Percentiles rank a stretch among this genome's conserved stretches.
Evolutionary conservation across 2,113 vertebrate species (phyloP).

Genomic region (Ceyx melanurus): DNA sequence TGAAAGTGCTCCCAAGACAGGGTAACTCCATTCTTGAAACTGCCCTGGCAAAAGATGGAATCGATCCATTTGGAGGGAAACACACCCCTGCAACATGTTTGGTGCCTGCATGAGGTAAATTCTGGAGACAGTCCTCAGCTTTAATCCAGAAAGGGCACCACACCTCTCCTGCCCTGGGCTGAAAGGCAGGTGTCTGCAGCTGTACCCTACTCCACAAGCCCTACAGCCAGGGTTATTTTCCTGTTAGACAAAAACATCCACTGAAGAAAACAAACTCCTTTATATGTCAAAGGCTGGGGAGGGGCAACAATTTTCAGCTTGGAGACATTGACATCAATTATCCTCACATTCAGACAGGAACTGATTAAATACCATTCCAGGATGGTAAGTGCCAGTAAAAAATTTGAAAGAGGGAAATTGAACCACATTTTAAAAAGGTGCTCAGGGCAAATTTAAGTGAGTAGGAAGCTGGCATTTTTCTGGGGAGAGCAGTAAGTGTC

Average conservation of each 20-base stretch:
- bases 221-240: neutral
- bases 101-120: neutral
- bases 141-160: neutral
- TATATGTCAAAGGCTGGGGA: neutral
- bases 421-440: neutral
- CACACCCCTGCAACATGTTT: neutral
- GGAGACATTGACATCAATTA: neutral
- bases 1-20: neutral
- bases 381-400: slow-evolving; percentile 1
- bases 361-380: slow-evolving; percentile 20
- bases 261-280: slow-evolving; percentile 32
- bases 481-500: neutral
- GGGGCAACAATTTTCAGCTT: slow-evolving; percentile 3
- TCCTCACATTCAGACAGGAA: neutral
- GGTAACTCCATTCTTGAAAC: neutral
- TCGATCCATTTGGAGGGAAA: neutral
- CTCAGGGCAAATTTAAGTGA: slow-evolving; percentile 1
- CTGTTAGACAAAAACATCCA: neutral
- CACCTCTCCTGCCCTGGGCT: slow-evolving; percentile 15
- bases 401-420: neutral
- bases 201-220: neutral
- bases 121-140: neutral
- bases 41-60: neutral
- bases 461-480: neutral
- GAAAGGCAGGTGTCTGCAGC: slow-evolving; percentile 6